Conservation (phyloP, 2,797 vertebrate genomes). For the Garrulus glandarius region DNA sequence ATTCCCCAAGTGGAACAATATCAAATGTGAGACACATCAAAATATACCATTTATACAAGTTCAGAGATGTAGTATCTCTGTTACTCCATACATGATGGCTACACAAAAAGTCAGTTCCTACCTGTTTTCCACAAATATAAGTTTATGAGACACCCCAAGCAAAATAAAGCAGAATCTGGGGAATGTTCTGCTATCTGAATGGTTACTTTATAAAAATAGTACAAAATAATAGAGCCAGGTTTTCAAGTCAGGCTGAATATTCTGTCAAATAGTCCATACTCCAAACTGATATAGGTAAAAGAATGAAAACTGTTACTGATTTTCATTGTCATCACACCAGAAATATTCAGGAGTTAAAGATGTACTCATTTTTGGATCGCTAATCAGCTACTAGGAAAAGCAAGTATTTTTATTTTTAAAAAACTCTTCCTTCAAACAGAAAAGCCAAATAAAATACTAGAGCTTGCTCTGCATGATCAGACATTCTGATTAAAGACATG, state of each 20-base stretch:
- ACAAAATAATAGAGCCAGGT: background rate
- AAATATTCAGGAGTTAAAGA: background rate
- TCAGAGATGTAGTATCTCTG: conserved; percentile 35
- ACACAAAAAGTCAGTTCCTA: background rate
- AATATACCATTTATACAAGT: conserved; percentile 52
- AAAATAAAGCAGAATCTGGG: background rate
- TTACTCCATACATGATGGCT: conserved; percentile 5
- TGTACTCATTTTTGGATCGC: background rate
- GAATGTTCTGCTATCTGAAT: background rate
- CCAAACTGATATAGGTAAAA: background rate
- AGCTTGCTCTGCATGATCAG: background rate
- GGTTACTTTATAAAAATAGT: background rate
- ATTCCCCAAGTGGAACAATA: conserved; percentile 76
- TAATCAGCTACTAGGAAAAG: background rate
- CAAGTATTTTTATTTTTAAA: background rate
- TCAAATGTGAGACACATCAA: conserved; percentile 75
- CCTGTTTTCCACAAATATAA: background rate
- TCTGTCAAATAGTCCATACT: background rate
- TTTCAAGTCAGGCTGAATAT: background rate
- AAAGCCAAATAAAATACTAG: conserved; percentile 28
- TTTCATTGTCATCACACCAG: background rate
- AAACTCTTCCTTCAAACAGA: background rate
- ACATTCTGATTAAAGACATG: background rate
- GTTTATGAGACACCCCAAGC: background rate
- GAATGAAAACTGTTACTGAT: background rate